These are phyloP conservation scores for Diplodus puntazzo DNA, from an alignment of 2,797 vertebrate genomes.

Conservation along the genomic window DNA sequence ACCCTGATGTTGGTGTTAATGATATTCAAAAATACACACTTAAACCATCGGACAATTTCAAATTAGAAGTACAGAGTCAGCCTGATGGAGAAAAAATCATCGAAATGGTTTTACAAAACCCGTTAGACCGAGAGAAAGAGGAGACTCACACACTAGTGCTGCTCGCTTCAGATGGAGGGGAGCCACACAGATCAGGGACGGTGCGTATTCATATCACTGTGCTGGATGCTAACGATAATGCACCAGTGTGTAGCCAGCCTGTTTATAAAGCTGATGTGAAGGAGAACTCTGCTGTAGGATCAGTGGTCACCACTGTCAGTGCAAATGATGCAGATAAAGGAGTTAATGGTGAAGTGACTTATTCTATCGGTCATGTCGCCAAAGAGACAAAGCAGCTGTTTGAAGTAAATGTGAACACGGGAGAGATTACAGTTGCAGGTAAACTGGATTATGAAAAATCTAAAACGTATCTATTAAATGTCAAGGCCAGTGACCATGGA, in stretches of 20 bases:
- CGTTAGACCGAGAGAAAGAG: constrained; percentile 75
- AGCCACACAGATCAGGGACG: constrained; percentile 81
- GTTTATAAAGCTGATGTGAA: constrained; percentile 81
- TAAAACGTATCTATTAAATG: constrained; percentile 63
- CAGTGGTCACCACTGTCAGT: constrained; percentile 76
- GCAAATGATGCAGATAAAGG: constrained; percentile 87
- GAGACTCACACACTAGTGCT: constrained; percentile 76
- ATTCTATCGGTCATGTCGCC: constrained; percentile 2
- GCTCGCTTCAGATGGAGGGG: constrained; percentile 85
- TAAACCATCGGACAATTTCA: constrained; percentile 60
- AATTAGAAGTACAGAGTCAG: constrained; percentile 63
- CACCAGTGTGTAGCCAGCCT: constrained; percentile 80
- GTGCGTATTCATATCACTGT: constrained; percentile 82
- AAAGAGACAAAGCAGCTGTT: constrained; percentile 61
- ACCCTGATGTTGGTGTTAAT: constrained; percentile 73
- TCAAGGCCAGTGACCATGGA: constrained; percentile 70
- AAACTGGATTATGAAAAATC: constrained; percentile 77
- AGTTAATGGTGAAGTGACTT: constrained; percentile 71
- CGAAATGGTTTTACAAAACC: constrained; percentile 81
- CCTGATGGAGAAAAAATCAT: constrained; percentile 55
- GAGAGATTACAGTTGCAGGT: constrained; percentile 64
- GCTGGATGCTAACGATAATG: constrained; percentile 88
- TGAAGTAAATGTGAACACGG: constrained; percentile 57
- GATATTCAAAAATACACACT: constrained; percentile 74
- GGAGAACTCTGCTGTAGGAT: constrained; percentile 80